phyloP scores from a whole-genome alignment of 2,113 vertebrate species.

The Varanus salvator region DNA sequence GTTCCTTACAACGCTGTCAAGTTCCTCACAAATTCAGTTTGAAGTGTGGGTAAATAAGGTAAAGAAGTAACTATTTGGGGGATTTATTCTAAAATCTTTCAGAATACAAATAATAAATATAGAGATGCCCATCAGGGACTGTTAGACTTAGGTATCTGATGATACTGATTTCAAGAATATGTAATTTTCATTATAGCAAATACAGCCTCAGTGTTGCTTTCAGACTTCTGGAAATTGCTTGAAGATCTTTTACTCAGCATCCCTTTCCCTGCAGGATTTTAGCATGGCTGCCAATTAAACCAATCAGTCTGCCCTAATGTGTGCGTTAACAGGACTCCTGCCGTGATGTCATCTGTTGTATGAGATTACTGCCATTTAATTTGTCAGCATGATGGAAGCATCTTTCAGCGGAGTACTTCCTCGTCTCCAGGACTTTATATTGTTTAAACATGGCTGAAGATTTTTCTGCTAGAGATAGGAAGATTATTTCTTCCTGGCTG shows the following conservation, averaged over 20 bases:
- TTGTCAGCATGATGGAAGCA: conserved; percentile 50
- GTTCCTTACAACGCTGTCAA: conserved; percentile 80
- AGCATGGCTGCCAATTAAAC: conserved; percentile 57
- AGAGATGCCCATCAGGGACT: background rate
- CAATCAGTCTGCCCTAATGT: conserved; percentile 60
- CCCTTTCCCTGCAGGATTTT: conserved; percentile 47
- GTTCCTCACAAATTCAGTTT: conserved; percentile 66
- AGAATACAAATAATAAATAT: conserved; percentile 35
- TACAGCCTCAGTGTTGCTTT: conserved; percentile 28
- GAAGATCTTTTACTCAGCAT: conserved; percentile 41
- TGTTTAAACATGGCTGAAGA: background rate
- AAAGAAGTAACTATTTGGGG: conserved; percentile 49
- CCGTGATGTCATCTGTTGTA: conserved; percentile 57
- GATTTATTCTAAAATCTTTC: conserved; percentile 8
- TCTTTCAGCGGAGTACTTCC: conserved; percentile 47
- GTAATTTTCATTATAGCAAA: background rate
- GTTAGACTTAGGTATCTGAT: conserved; percentile 18
- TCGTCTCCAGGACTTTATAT: conserved; percentile 34
- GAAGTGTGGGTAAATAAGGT: conserved; percentile 87
- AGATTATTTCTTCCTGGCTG: background rate
- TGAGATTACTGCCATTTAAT: conserved; percentile 58
- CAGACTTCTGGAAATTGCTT: conserved; percentile 34
- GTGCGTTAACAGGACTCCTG: conserved; percentile 57
- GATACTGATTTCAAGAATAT: conserved; percentile 45
- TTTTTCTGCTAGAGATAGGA: conserved; percentile 8